These are phyloP conservation scores for Monochamus alternatus DNA, from an alignment of 2,888 invertebrate species.

Conservation along the genomic window DNA sequence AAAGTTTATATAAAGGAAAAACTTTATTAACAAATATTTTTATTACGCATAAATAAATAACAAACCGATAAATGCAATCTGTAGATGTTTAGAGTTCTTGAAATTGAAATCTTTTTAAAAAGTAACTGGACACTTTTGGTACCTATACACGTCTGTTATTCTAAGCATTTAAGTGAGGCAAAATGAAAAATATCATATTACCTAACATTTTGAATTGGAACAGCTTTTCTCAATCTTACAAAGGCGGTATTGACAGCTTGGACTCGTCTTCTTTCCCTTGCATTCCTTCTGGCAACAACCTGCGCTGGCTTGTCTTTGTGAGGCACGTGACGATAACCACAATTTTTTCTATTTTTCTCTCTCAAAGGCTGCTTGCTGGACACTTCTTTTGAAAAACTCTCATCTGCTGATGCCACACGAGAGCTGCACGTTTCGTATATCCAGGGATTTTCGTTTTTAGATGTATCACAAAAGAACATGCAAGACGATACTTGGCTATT, in stretches of 20 bases:
- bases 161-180: not conserved
- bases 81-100: not conserved
- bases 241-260: slow-evolving; percentile 79
- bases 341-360: slow-evolving; percentile 47
- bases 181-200: slow-evolving; percentile 53
- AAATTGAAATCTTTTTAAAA: slow-evolving; percentile 11
- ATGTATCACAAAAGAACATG: slow-evolving; percentile 38
- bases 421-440: slow-evolving; percentile 25
- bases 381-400: slow-evolving; percentile 29
- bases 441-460: slow-evolving; percentile 34
- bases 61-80: not conserved
- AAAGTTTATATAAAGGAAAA: too few relatives aligned
- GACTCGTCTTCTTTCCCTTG: slow-evolving; percentile 77
- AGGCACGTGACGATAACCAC: slow-evolving; percentile 65
- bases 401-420: slow-evolving; percentile 46
- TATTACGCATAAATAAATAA: not conserved
- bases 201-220: slow-evolving; percentile 74
- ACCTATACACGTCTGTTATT: not conserved
- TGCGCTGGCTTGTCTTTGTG: slow-evolving; percentile 74
- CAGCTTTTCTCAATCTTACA: slow-evolving; percentile 73
- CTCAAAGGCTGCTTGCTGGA: slow-evolving; percentile 45
- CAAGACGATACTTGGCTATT: slow-evolving; percentile 32
- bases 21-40: too few relatives aligned
- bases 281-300: slow-evolving; percentile 76
- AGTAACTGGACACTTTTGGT: slow-evolving; percentile 36